phyloP scores from a whole-genome alignment of 2,888 invertebrate genomes.

The Pyrrhosoma nymphula region DNA sequence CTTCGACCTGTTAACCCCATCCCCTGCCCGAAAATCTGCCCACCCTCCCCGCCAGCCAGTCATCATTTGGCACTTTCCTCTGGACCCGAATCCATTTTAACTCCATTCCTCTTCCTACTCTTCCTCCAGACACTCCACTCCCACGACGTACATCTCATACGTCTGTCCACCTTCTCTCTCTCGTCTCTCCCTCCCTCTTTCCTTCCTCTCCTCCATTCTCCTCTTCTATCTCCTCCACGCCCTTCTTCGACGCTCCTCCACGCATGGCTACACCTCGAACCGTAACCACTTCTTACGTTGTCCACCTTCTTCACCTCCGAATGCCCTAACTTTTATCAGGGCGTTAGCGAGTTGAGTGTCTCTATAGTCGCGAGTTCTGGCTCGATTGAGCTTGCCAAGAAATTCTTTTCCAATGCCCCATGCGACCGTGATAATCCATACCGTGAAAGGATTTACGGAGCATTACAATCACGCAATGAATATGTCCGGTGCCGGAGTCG shows the following conservation, averaged over 20 bases:
- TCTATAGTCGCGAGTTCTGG: not conserved
- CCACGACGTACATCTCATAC: not conserved
- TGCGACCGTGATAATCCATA: not conserved
- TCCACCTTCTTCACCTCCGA: not conserved
- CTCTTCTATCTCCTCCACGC: not conserved
- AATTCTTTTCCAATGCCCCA: not conserved
- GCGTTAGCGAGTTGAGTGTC: not conserved
- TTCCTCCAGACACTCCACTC: not conserved
- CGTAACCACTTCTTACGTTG: not conserved
- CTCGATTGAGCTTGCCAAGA: not conserved
- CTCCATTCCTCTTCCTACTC: not conserved
- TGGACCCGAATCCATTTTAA: constrained; percentile 59
- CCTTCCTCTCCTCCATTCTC: too few relatives aligned
- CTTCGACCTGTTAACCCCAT: not conserved
- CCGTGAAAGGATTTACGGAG: not conserved
- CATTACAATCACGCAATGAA: not conserved
- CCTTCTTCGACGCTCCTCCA: not conserved
- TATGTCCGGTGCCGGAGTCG: not conserved
- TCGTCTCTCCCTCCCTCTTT: not conserved
- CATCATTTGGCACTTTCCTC: constrained; percentile 60
- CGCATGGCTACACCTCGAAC: not conserved
- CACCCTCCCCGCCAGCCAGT: constrained; percentile 14
- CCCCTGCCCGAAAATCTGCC: not conserved
- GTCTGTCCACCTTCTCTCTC: not conserved
- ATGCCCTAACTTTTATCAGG: not conserved